Base-by-base conservation (phyloP, 2,113 vertebrate genomes). In the Antechinus stuartii region DNA sequence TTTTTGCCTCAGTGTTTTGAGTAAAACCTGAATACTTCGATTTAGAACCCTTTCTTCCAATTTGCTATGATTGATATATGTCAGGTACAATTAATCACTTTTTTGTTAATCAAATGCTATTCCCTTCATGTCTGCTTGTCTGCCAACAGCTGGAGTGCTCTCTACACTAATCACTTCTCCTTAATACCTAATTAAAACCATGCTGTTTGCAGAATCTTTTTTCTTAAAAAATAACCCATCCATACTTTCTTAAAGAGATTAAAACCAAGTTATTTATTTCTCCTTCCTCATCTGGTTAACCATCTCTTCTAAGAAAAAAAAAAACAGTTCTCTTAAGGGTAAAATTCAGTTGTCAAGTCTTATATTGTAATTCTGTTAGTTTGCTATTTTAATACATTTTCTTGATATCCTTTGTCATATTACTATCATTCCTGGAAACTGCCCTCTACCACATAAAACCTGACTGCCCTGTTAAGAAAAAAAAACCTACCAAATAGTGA, bases 171-270 rank as follows among this genome's bases (percentile, higher is more conserved):
- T 54, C 52, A 94, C 0, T 68, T 30, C 61, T 68, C 61, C 24
- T 57, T 93, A 90, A 57, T 93, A 93, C 92, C 76, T 93, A 90
- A 56, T 93, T 94, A 90, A 54, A 35, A 89, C 93, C 92, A 61
- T 68, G 26, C 56, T 68, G 56, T 97, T 92, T 97, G 91, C 61
- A 93, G 53, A 25, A 54, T 56, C 84, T 50, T 90, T 49, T 19
- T 47, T 89, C 93, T 91, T 68, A 84, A 54, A 54, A 93, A 93
- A 94, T 5, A 89, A 90, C 46, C 30, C 61, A 0, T 27, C 1
- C 0, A 14, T 35, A 76, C 30, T 54, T 54, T 84, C 84, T 61
- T 92, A 91, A 91, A 54, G 95, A 68, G 92, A 22, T 68, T 35
- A 30, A 68, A 68, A 26, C 27, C 56, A 61, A 61, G 61, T 68